Conservation (phyloP, 2,888 invertebrate genomes). For the Parnassius glacialis region DNA sequence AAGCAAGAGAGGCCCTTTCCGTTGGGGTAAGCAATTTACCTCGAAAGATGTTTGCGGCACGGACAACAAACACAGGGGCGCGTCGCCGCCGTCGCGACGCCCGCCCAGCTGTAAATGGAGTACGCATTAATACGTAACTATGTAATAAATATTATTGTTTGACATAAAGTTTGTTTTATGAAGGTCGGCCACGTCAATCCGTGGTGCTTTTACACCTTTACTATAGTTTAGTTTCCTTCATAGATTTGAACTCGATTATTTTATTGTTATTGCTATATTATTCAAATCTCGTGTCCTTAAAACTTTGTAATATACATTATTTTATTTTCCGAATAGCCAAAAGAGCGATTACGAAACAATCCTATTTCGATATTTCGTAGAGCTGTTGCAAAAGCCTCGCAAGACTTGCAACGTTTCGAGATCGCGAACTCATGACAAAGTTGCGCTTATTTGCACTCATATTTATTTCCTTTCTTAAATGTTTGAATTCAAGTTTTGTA, state of each 20-base stretch:
- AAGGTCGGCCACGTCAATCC: slow-evolving; percentile 60
- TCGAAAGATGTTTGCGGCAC: slow-evolving; percentile 53
- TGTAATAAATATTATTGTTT: slow-evolving; percentile 79
- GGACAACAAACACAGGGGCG: slow-evolving; percentile 50
- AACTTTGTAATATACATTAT: slow-evolving; percentile 32
- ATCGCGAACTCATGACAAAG: slow-evolving; percentile 62
- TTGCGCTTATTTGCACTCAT: slow-evolving; percentile 56
- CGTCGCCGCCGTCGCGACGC: slow-evolving; percentile 52
- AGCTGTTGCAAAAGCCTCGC: slow-evolving; percentile 45
- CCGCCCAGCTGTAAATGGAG: slow-evolving; percentile 67
- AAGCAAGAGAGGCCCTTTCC: slow-evolving; percentile 39
- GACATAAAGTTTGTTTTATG: slow-evolving; percentile 77
- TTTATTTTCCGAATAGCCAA: slow-evolving; percentile 34
- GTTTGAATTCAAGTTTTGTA: not conserved
- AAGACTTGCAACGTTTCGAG: slow-evolving; percentile 44
- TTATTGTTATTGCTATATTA: slow-evolving; percentile 15
- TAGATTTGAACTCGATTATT: slow-evolving; percentile 49
- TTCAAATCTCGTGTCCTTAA: slow-evolving; percentile 1
- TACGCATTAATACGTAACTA: slow-evolving; percentile 73
- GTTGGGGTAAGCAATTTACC: slow-evolving; percentile 43
- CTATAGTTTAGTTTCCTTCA: slow-evolving; percentile 40
- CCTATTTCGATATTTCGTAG: slow-evolving; percentile 58
- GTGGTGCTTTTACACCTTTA: slow-evolving; percentile 59
- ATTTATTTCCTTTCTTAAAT: slow-evolving; percentile 55
- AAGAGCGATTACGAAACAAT: slow-evolving; percentile 53